Evolutionary conservation across 2,113 vertebrate genomes (phyloP).

Genomic region (Petroica traversi): DNA sequence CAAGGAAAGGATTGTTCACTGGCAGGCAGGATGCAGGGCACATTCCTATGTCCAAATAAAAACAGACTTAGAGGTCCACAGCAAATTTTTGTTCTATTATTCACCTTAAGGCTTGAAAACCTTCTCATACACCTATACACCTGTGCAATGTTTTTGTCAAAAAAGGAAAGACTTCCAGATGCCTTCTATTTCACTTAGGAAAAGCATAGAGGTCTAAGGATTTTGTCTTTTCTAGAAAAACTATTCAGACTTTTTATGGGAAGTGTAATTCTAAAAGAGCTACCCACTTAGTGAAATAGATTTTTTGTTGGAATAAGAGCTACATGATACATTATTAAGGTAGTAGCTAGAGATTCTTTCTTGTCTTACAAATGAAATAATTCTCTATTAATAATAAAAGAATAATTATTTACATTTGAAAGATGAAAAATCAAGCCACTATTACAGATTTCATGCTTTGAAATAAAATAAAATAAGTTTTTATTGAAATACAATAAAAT

Average conservation of each 20-base stretch:
- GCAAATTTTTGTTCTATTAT: not conserved
- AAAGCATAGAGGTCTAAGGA: not conserved
- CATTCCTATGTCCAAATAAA: conserved; percentile 1
- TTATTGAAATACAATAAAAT: no score
- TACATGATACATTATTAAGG: not conserved
- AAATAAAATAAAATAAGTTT: no score
- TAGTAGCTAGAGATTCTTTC: not conserved
- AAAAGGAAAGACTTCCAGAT: not conserved
- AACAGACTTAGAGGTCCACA: not conserved
- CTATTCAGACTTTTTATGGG: not conserved
- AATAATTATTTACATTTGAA: not conserved
- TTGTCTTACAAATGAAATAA: not conserved
- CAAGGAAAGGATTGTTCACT: not conserved
- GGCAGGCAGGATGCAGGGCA: not conserved
- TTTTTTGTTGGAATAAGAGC: not conserved
- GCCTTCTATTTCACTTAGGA: not conserved
- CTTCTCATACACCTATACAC: not conserved
- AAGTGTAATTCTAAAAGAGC: not conserved
- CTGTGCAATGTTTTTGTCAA: not conserved
- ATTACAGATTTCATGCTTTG: not conserved
- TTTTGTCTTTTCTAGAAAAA: not conserved
- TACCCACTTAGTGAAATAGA: not conserved
- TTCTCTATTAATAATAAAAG: not conserved
- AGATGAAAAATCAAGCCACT: not conserved
- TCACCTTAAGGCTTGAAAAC: not conserved